Evolutionary conservation across 2,113 vertebrate genomes (phyloP), one percentile per base, ranked within the genome.

Genomic region (Elgaria multicarinata): DNA sequence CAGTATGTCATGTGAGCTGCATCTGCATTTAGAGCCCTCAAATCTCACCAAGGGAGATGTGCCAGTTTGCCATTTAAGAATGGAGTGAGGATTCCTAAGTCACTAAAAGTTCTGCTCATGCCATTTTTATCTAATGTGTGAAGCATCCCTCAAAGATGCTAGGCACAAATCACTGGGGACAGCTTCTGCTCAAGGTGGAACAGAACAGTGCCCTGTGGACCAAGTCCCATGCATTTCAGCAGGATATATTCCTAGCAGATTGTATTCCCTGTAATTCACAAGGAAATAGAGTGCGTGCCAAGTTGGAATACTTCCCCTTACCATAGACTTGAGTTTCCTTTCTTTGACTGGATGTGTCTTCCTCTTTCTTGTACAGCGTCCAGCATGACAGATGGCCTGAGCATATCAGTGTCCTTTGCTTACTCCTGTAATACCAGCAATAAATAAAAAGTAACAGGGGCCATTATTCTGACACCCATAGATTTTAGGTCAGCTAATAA

Each of bases 381-480:
- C 55, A 50, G 74, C 50, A 62, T 46, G 46, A 28, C 31, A 72
- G 53, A 90, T 66, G 28, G 44, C 67, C 53, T 62, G 33, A 46
- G n/a, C 46, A 77, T 83, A 36, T 36, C 24, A 10, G 71, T 69
- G 64, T 79, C 44, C 44, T 87, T 78, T 79, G 20, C n/a, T 77
- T 85, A 58, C 28, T 81, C 66, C 22, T 64, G 31, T 62, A 88
- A 50, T 83, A n/a, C 2, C 36, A 87, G 28, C 31, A 69, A n/a
- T 69, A 79, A 76, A 76, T 77, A 5, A 1, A 62, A 36, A 87
- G 46, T 71, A 83, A 89, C n/a, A 36, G 39, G 33, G 58, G 6
- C 36, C 62, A 36, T 86, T 71, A 69, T 72, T 89, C 79, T 83
- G 87, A 92, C 36, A 90, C 28, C 26, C 78, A 44, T 77, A 36